These are phyloP conservation scores for Ceyx margarethae DNA, from an alignment of 2,113 vertebrate genomes.

Conservation along the genomic window DNA sequence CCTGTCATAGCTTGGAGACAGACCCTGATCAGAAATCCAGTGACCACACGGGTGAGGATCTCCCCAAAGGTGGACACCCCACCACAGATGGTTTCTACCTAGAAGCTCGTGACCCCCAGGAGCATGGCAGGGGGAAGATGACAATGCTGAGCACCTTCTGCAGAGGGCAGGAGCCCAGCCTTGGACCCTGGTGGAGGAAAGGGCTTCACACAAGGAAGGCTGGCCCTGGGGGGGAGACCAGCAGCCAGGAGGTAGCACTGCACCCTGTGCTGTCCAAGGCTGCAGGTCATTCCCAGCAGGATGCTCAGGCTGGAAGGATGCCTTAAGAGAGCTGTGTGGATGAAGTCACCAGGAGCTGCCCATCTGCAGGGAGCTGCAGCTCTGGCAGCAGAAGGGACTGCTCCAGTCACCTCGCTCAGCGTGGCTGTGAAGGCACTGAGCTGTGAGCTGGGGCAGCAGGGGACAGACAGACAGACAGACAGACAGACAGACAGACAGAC, in stretches of 20 bases:
- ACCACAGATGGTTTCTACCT: background rate
- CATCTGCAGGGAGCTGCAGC: background rate
- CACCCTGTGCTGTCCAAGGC: background rate
- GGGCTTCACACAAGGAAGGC: background rate
- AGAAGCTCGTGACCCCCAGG: background rate
- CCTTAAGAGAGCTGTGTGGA: background rate
- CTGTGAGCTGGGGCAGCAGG: background rate
- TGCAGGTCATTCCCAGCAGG: background rate
- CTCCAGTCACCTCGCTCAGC: background rate
- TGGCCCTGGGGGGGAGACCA: background rate
- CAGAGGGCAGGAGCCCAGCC: background rate
- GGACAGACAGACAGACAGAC: too few relatives aligned
- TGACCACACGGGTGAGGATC: background rate
- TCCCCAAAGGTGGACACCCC: background rate
- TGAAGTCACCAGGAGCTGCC: background rate
- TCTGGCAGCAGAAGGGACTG: background rate
- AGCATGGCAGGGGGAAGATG: background rate
- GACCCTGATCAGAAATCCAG: conserved; percentile 74
- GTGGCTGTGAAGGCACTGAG: fast-evolving
- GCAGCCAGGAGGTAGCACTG: background rate
- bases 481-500: fast-evolving
- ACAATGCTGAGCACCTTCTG: background rate
- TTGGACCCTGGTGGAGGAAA: background rate
- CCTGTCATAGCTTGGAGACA: conserved; percentile 74
- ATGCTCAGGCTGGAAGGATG: background rate